These are phyloP conservation scores for Scolopax rusticola DNA, from an alignment of 2,797 vertebrate genomes.

Conservation along the genomic window DNA sequence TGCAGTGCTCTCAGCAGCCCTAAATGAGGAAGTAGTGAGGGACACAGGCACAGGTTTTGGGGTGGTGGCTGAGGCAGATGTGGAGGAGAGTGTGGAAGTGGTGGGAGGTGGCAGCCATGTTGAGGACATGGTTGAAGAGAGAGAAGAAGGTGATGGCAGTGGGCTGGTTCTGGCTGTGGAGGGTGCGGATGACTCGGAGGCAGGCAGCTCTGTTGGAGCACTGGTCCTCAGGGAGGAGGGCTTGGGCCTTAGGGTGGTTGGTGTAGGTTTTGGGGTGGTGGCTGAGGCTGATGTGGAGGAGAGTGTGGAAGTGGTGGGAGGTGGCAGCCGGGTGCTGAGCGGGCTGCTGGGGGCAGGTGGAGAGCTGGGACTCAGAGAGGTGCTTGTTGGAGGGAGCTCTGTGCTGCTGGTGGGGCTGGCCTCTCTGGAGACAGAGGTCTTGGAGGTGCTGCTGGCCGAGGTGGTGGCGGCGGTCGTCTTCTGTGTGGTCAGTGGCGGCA, in stretches of 20 bases:
- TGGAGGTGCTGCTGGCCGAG: neutral
- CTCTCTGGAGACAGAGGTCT: neutral
- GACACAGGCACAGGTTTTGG: fast-evolving
- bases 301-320: too few relatives aligned
- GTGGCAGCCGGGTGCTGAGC: too few relatives aligned
- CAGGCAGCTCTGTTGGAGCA: too few relatives aligned
- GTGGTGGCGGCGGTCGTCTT: neutral
- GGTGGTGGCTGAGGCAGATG: fast-evolving
- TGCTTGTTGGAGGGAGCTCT: neutral
- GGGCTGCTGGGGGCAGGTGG: neutral
- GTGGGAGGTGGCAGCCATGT: neutral
- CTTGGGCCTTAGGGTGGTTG: too few relatives aligned
- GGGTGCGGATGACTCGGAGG: too few relatives aligned
- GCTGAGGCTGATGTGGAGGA: too few relatives aligned
- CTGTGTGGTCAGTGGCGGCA: neutral
- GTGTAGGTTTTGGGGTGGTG: too few relatives aligned
- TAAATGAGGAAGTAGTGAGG: neutral
- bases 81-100: neutral
- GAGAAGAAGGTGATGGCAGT: too few relatives aligned
- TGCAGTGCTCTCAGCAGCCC: neutral
- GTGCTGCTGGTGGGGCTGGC: neutral
- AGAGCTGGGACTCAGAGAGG: neutral
- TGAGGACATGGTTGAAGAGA: too few relatives aligned
- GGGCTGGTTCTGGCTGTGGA: too few relatives aligned
- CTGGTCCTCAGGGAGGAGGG: too few relatives aligned